Conservation (phyloP, 1,140 invertebrate species). For the Bombus ignitus region DNA sequence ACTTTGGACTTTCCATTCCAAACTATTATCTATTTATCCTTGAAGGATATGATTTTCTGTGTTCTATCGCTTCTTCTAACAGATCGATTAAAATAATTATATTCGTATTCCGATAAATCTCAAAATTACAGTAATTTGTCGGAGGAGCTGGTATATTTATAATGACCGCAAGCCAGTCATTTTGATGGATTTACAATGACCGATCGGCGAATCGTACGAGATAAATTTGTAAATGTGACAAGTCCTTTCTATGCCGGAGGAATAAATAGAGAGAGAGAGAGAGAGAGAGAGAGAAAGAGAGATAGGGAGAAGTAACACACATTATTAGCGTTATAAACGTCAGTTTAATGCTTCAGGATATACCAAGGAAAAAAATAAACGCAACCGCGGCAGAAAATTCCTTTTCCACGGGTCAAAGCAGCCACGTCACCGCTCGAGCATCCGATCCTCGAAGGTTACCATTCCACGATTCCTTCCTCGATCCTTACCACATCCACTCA, state of each 20-base stretch:
- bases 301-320: not conserved
- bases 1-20: too few relatives aligned
- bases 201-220: too few relatives aligned
- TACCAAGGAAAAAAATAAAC: not conserved
- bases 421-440: slow-evolving; percentile 15
- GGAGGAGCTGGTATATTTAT: too few relatives aligned
- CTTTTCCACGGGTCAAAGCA: slow-evolving; percentile 13
- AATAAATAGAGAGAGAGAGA: not conserved
- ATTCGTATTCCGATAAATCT: too few relatives aligned
- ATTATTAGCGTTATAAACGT: not conserved
- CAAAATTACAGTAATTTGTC: too few relatives aligned
- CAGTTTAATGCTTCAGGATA: not conserved
- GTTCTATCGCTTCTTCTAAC: too few relatives aligned
- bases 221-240: not conserved
- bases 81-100: too few relatives aligned
- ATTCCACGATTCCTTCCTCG: slow-evolving; percentile 8
- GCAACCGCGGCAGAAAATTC: slow-evolving; percentile 13
- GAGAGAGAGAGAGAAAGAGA: not conserved
- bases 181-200: too few relatives aligned
- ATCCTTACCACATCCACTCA: not conserved
- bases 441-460: slow-evolving; percentile 16
- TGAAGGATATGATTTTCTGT: too few relatives aligned
- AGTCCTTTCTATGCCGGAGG: not conserved
- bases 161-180: too few relatives aligned
- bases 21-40: too few relatives aligned